phyloP scores from a whole-genome alignment of 2,888 invertebrate species.

The Nomada ferruginata region DNA sequence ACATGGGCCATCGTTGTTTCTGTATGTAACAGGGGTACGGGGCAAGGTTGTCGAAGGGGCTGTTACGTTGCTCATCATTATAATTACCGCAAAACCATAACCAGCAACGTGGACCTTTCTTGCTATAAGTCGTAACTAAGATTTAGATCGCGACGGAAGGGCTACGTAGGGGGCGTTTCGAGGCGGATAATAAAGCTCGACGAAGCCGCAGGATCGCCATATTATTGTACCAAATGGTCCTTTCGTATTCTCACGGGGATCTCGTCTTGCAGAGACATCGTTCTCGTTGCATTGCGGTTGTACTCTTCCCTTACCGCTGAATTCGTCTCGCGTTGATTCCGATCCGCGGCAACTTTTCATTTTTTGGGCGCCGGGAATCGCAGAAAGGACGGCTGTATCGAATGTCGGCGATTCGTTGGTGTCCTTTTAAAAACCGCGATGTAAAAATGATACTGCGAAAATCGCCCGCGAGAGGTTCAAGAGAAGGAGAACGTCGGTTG shows the following conservation, averaged over 20 bases:
- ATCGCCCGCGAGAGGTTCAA: neutral
- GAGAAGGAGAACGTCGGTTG: no score
- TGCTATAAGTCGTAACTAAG: slow-evolving; percentile 71
- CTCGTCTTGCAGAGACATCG: slow-evolving; percentile 54
- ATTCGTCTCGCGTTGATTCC: slow-evolving; percentile 30
- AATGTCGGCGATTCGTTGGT: slow-evolving; percentile 21
- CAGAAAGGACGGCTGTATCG: slow-evolving; percentile 9
- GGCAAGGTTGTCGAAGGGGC: slow-evolving; percentile 63
- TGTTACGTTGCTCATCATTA: slow-evolving; percentile 64
- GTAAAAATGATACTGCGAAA: slow-evolving; percentile 14
- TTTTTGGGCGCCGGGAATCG: slow-evolving; percentile 8
- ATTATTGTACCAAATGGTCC: slow-evolving; percentile 72
- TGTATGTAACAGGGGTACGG: neutral
- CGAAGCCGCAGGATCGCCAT: slow-evolving; percentile 55
- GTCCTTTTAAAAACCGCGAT: slow-evolving; percentile 3
- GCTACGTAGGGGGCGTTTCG: slow-evolving; percentile 56
- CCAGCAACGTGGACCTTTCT: slow-evolving; percentile 16
- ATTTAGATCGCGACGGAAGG: slow-evolving; percentile 73
- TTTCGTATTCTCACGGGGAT: slow-evolving; percentile 73
- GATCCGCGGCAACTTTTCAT: slow-evolving; percentile 11
- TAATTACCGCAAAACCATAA: slow-evolving; percentile 72
- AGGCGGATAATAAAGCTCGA: slow-evolving; percentile 57
- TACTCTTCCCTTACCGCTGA: slow-evolving; percentile 4
- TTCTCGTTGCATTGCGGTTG: slow-evolving; percentile 53
- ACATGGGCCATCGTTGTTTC: neutral